These are phyloP conservation scores for Lates calcarifer DNA, from an alignment of 2,113 vertebrate genomes.

Conservation along the genomic window DNA sequence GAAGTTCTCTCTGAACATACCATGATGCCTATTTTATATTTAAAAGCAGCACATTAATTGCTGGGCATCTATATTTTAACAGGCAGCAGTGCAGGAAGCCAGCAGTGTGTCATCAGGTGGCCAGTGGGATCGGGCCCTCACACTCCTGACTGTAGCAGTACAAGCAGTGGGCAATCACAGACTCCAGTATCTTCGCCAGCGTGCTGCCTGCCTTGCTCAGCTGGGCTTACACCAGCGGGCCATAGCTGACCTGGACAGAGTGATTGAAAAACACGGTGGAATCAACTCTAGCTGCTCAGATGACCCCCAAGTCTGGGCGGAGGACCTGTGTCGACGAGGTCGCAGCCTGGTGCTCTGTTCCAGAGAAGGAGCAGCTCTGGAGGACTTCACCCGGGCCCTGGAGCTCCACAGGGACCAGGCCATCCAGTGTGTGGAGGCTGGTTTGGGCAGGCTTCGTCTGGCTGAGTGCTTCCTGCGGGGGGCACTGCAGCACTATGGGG, in stretches of 20 bases:
- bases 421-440: conserved; percentile 77
- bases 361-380: conserved; percentile 82
- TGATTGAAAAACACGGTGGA: conserved; percentile 77
- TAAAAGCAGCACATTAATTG: conserved; percentile 8
- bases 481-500: conserved; percentile 83
- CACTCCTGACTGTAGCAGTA: conserved; percentile 87
- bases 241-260: conserved; percentile 86
- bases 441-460: conserved; percentile 78
- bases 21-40: too few species aligned
- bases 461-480: conserved; percentile 81
- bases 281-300: conserved; percentile 24
- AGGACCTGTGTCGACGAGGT: conserved; percentile 89
- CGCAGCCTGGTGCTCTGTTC: conserved; percentile 83
- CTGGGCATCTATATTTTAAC: not conserved
- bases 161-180: conserved; percentile 68
- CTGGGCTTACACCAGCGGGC: conserved; percentile 84
- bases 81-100: conserved; percentile 90
- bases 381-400: conserved; percentile 88
- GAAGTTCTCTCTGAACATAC: not conserved
- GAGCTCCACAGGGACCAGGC: conserved; percentile 81
- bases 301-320: conserved; percentile 65
- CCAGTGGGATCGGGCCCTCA: conserved; percentile 82
- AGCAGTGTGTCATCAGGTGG: conserved; percentile 71
- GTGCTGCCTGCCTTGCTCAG: conserved; percentile 86
- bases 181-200: conserved; percentile 81